These are phyloP conservation scores for Oreochromis tanganicae DNA, from an alignment of 2,113 vertebrate genomes.

Conservation along the genomic window DNA sequence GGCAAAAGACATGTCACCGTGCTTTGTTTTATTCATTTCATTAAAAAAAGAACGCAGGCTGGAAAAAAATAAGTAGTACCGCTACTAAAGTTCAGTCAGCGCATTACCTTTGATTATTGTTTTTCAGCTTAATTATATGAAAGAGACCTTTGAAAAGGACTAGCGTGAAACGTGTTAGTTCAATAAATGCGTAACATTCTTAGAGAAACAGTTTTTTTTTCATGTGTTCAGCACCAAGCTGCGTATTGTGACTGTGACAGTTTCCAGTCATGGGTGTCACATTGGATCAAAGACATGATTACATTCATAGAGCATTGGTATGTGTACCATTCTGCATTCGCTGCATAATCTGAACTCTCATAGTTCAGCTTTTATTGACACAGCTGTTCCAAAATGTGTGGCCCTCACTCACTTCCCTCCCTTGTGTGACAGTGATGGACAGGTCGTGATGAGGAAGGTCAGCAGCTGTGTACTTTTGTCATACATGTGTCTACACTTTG, in stretches of 20 bases:
- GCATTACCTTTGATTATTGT: not conserved
- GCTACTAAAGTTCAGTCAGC: not conserved
- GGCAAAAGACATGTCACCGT: not conserved
- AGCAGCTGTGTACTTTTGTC: not conserved
- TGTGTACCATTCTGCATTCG: not conserved
- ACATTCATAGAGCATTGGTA: not conserved
- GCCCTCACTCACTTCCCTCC: not conserved
- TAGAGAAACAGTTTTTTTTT: not conserved
- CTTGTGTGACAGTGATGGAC: constrained; percentile 16
- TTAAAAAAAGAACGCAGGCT: not conserved
- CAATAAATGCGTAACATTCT: not conserved
- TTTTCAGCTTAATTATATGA: not conserved
- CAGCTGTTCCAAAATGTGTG: not conserved
- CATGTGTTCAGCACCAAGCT: not conserved
- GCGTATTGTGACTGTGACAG: constrained; percentile 12
- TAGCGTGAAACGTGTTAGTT: constrained; percentile 12
- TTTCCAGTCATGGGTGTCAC: constrained; percentile 23
- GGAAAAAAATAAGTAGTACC: not conserved
- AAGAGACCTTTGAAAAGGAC: not conserved
- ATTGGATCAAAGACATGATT: constrained; percentile 16
- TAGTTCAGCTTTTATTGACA: not conserved
- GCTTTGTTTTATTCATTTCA: not conserved
- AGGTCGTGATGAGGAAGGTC: not conserved
- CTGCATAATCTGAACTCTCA: not conserved
- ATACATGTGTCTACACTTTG: constrained; percentile 43